Base-by-base conservation (phyloP, 2,888 invertebrate species). In the Torymus auratus region DNA sequence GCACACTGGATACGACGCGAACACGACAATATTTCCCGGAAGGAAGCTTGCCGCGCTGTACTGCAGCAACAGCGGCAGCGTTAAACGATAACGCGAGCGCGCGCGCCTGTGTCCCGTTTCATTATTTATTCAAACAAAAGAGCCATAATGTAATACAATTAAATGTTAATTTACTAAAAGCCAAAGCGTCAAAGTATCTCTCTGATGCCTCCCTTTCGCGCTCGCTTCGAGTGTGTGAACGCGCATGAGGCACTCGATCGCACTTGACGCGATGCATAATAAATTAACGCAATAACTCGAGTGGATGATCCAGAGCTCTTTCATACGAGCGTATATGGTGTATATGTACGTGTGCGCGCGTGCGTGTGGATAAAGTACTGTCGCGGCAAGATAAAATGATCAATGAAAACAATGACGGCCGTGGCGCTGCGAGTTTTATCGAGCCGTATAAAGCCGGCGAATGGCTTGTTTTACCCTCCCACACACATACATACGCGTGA, bases 371-470 rank as follows among this genome's bases (percentile, higher is more conserved):
- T 50, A 53, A 69, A 68, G 53, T 68, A n/a, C 28, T 53, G 28
- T 5, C 15, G 10, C 5, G 28, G 53, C 14, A 53, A 53, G 62
- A 15, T 50, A n/a, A 20, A 55, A 62, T n/a, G 74, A 74, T 67
- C 52, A 53, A 53, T 64, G 62, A 69, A 76, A 69, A 20, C 28
- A 55, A 64, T 52, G 60, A 55, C 56, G 5, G 10, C 53, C 50
- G 60, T 50, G 15, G 20, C 11, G 64, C 41, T 12, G 7, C 28
- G 17, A 75, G 68, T 84, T 88, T 89, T 87, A 88, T 88, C 86
- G 86, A 84, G 84, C 82, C 85, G 86, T 86, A 50, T 77, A 77
- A 88, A 88, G 85, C 83, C 82, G 84, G 41, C 28, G 79, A 85
- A 86, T 86, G 85, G 85, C 86, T 87, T 84, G 88, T 86, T 86